Evolutionary conservation across 2,888 invertebrate species (phyloP).

Genomic region (Acanthoscelides obtectus): DNA sequence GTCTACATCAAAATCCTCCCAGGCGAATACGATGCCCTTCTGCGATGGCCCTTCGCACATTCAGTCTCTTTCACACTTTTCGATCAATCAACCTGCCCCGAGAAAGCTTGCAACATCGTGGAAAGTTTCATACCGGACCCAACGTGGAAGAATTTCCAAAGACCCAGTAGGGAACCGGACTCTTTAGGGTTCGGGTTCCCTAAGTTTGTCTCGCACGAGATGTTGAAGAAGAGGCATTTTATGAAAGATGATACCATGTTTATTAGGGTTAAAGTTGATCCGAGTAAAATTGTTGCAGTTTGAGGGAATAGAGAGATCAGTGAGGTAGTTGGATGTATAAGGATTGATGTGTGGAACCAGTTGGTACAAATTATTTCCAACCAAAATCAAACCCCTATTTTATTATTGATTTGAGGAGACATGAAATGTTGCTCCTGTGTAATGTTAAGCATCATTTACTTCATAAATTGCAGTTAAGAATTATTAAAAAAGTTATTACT

Average conservation of each 20-base stretch:
- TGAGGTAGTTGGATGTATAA: neutral
- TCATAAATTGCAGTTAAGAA: no score
- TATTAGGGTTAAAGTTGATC: constrained; percentile 88
- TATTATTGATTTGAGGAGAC: no score
- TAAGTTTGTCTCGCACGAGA: constrained; percentile 87
- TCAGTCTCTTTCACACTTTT: constrained; percentile 92
- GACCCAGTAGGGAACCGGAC: constrained; percentile 85
- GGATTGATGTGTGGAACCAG: no score
- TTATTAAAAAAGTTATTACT: no score
- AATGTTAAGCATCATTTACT: no score
- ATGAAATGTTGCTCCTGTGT: no score
- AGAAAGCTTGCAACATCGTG: constrained; percentile 78
- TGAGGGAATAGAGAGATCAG: constrained; percentile 42
- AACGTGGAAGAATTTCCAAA: constrained; percentile 95
- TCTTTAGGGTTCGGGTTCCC: constrained; percentile 94
- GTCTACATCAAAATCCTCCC: constrained; percentile 92
- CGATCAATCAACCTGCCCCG: constrained; percentile 73
- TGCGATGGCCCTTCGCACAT: constrained; percentile 94
- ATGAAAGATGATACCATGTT: constrained; percentile 90
- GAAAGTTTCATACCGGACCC: constrained; percentile 95
- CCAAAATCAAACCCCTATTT: no score
- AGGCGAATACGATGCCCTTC: constrained; percentile 90
- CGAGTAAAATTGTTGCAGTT: constrained; percentile 88
- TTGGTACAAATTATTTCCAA: no score
- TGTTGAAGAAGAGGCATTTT: constrained; percentile 84